Base-by-base conservation (phyloP, 2,113 vertebrate species). In the Pluvianellus socialis region DNA sequence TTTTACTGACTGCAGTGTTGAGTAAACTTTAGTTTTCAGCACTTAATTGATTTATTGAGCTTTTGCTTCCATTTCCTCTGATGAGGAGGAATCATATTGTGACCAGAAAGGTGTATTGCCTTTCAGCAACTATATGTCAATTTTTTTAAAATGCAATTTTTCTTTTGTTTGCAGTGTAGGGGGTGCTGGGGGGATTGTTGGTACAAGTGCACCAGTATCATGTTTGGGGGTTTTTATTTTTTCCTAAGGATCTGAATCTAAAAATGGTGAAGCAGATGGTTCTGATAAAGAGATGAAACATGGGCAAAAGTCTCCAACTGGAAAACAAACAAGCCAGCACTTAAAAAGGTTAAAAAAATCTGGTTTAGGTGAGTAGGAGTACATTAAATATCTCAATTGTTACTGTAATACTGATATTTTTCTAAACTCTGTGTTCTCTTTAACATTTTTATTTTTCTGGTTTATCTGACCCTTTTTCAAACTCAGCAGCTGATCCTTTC, bases 231-330 rank as follows among this genome's bases (percentile, higher is more conserved):
- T 19, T 84, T 93, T 86, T 96, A 71, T 97, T 96, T 94, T 97
- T 95, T 97, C 96, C 96, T 86, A 97, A 99, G 98, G 98, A 90
- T 98, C 98, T 32, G 98, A 99, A 97, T 98, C 98, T 97, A 98
- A 98, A 98, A 98, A 98, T 98, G 98, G 98, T 96, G 98, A 98
- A 98, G 98, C 98, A 97, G 98, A 98, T 96, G 97, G 98, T 98
- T 98, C 98, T 97, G 98, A 99, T 98, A 98, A 98, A 98, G 98
- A 98, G 97, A 98, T 98, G 98, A 99, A 98, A 98, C 98, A 98
- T 97, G 98, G 98, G 90, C 98, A 98, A 95, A 99, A 98, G 97
- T 98, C 98, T 94, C 98, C 98, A 94, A 98, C 98, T 96, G 98
- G 98, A 97, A 99, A 98, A 97, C 98, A 98, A 97, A 98, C 98